Evolutionary conservation across 2,113 vertebrate genomes (phyloP).

Genomic region (Rynchops niger): DNA sequence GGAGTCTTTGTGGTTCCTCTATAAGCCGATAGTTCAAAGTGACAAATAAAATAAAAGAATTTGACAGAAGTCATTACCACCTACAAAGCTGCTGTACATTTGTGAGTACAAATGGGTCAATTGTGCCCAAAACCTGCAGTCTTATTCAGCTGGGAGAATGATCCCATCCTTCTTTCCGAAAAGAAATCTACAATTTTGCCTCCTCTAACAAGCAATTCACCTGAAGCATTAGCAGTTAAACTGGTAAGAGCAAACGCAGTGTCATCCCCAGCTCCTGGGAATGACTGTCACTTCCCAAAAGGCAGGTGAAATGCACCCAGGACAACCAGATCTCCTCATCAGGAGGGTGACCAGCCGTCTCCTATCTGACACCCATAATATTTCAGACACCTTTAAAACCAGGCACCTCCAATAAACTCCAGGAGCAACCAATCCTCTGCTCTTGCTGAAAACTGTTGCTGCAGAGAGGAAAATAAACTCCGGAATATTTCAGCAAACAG

Average conservation of each 20-base stretch:
- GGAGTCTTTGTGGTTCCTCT: neutral
- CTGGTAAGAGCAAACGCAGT: neutral
- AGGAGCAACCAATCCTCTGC: neutral
- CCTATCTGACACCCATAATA: neutral
- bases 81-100: constrained; percentile 27
- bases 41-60: constrained; percentile 50
- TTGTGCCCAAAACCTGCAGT: neutral
- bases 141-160: constrained; percentile 11
- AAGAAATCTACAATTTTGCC: neutral
- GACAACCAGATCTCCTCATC: neutral
- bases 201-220: neutral
- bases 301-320: neutral
- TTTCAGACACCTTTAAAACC: neutral
- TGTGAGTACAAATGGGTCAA: constrained; percentile 16
- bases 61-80: constrained; percentile 44
- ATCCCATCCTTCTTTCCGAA: neutral
- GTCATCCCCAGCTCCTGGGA: neutral
- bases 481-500: neutral
- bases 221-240: neutral
- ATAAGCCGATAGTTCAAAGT: constrained; percentile 7
- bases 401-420: neutral
- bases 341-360: neutral
- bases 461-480: neutral
- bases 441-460: neutral
- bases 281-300: neutral